Conservation (phyloP, 2,113 vertebrate species). For the Siniperca knerii region DNA sequence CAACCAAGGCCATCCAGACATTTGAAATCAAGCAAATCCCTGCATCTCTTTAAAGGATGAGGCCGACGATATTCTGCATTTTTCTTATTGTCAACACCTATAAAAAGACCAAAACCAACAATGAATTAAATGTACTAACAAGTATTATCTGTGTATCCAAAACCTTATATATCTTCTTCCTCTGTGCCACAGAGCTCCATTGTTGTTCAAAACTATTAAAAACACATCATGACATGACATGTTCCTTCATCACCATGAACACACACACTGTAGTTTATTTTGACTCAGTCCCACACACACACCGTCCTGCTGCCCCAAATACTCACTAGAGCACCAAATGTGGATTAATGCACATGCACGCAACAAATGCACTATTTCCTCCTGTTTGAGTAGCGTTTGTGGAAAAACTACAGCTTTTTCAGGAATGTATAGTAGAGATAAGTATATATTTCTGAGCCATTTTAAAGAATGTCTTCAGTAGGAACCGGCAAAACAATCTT, state of each 20-base stretch:
- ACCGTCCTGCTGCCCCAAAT: too few species aligned
- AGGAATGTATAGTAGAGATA: too few species aligned
- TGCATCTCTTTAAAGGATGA: conserved; percentile 10
- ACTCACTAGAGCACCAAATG: too few species aligned
- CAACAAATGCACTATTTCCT: too few species aligned
- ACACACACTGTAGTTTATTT: too few species aligned
- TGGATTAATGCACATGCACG: too few species aligned
- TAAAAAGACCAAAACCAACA: not conserved
- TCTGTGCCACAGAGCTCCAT: not conserved
- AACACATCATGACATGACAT: not conserved
- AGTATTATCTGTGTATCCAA: too few species aligned
- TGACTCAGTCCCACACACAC: too few species aligned
- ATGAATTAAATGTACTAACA: not conserved
- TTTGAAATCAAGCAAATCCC: conserved; percentile 17
- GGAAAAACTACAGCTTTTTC: too few species aligned
- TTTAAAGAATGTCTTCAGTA: not conserved
- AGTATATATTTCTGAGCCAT: too few species aligned
- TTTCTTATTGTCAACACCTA: conserved; percentile 3
- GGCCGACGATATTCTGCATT: not conserved
- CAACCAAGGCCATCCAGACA: conserved; percentile 31
- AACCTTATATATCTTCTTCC: not conserved
- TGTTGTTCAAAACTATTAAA: not conserved
- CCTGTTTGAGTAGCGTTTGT: too few species aligned
- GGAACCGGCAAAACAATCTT: not conserved
- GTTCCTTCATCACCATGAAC: not conserved